These are phyloP conservation scores for Muntiacus reevesi DNA, from an alignment of 2,113 vertebrate genomes.

Conservation along the genomic window DNA sequence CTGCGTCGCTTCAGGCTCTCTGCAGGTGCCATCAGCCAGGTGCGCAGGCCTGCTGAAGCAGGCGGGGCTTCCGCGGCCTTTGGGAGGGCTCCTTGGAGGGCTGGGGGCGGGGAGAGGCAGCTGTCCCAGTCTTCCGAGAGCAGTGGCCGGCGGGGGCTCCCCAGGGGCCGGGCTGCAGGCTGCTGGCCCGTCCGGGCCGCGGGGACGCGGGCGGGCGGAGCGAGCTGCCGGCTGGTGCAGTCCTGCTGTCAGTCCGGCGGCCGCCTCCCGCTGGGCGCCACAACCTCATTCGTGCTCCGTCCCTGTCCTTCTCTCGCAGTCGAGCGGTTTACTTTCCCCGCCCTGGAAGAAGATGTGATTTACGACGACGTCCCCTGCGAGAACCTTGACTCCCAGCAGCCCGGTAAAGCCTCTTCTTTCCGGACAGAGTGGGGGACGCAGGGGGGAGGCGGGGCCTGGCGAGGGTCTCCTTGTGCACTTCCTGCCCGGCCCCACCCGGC, in stretches of 20 bases:
- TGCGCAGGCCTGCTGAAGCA: neutral
- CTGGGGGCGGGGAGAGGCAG: neutral
- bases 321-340: slow-evolving; percentile 67
- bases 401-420: slow-evolving; percentile 79
- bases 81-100: neutral
- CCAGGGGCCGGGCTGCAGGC: neutral
- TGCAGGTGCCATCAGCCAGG: neutral
- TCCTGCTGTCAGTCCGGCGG: neutral
- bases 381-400: slow-evolving; percentile 75
- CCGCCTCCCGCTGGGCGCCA: neutral
- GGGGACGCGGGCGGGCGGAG: neutral
- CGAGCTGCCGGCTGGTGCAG: neutral
- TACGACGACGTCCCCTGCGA: slow-evolving; percentile 95
- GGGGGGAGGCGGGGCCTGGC: neutral
- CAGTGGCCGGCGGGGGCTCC: neutral
- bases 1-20: neutral
- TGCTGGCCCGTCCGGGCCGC: neutral
- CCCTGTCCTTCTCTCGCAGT: slow-evolving; percentile 38
- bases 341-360: slow-evolving; percentile 87
- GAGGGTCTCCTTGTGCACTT: neutral
- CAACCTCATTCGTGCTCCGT: neutral
- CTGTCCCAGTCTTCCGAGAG: neutral
- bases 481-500: neutral
- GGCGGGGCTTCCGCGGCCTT: neutral
- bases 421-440: neutral